Conservation (phyloP, 2,888 invertebrate species). For the Eilema griseolum region DNA sequence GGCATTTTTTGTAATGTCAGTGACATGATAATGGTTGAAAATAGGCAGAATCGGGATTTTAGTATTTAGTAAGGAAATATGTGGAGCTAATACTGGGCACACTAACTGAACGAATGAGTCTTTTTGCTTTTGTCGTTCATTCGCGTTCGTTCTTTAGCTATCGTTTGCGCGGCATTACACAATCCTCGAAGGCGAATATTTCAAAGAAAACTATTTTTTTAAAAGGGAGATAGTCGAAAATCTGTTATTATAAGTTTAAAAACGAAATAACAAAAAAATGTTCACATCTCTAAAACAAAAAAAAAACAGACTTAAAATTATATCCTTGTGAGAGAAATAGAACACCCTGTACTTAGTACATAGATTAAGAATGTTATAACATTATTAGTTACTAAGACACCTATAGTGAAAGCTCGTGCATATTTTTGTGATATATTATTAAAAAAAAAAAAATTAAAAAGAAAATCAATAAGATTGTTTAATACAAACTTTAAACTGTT, state of each 20-base stretch:
- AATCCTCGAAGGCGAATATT: background rate
- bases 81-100: background rate
- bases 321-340: constrained; percentile 25
- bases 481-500: background rate
- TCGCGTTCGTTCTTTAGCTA: background rate
- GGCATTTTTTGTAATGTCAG: too few species aligned
- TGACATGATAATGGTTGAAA: too few species aligned
- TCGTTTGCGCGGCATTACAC: background rate
- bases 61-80: background rate
- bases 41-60: too few species aligned
- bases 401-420: constrained; percentile 18
- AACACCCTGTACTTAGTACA: constrained; percentile 26
- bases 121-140: background rate
- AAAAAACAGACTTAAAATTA: background rate
- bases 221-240: background rate
- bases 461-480: background rate
- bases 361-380: constrained; percentile 8
- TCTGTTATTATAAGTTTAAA: background rate
- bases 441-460: background rate
- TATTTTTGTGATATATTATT: background rate
- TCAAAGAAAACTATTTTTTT: background rate
- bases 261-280: constrained; percentile 8
- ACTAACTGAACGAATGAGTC: background rate
- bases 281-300: constrained; percentile 5
- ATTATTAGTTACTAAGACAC: constrained; percentile 11